A percentile compares a stretch with the other conserved stretches of the same genome.
Conservation (phyloP, 2,113 vertebrate genomes). For the Paedocypris sp. region DNA sequence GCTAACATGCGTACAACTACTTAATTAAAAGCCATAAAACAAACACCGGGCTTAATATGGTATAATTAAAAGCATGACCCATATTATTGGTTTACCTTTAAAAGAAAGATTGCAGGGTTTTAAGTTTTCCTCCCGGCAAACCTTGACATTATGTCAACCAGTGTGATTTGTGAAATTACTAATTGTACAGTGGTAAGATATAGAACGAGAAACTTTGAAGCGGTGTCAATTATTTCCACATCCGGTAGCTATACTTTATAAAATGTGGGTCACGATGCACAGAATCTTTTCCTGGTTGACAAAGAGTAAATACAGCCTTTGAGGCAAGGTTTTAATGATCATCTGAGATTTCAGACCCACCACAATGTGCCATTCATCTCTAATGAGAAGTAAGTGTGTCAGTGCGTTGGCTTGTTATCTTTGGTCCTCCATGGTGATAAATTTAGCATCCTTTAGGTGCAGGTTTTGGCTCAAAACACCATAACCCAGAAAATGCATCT, state of each 20-base stretch:
- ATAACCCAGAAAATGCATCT: slow-evolving; percentile 48
- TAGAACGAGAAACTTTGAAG: slow-evolving; percentile 23
- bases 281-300: slow-evolving; percentile 65
- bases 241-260: slow-evolving; percentile 48
- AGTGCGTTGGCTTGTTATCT: slow-evolving; percentile 54
- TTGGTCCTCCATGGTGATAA: slow-evolving; percentile 48
- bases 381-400: slow-evolving; percentile 69
- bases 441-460: slow-evolving; percentile 54
- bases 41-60: neutral
- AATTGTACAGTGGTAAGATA: neutral
- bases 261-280: slow-evolving; percentile 59
- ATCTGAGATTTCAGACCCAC: slow-evolving; percentile 45
- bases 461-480: slow-evolving; percentile 49
- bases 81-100: too few relatives aligned
- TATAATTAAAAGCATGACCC: too few relatives aligned
- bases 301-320: slow-evolving; percentile 60
- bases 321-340: slow-evolving; percentile 64
- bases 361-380: slow-evolving; percentile 66
- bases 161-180: neutral
- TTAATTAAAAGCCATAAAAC: neutral
- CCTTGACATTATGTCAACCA: neutral
- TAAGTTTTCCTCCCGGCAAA: neutral
- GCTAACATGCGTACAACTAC: neutral
- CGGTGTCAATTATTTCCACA: slow-evolving; percentile 53
- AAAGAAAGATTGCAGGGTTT: too few relatives aligned